Base-by-base conservation (phyloP, 1,140 invertebrate genomes). In the Nasonia longicornis region DNA sequence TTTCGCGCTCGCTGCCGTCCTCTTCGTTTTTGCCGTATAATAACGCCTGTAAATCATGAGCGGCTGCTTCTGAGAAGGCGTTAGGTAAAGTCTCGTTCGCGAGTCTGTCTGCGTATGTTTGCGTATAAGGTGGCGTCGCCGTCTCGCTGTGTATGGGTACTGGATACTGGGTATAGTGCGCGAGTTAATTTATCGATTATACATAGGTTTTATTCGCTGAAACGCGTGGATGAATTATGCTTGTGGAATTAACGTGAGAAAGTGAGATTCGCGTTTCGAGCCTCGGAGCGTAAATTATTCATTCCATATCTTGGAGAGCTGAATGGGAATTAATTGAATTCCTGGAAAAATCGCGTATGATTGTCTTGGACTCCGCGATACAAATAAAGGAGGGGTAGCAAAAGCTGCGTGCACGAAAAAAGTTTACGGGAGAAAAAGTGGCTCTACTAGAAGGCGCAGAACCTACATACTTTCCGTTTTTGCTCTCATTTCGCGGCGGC, bases 401-500 rank as follows among this genome's bases (percentile, higher is more conserved):
- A 71, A 73, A 29, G 22, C 8, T 3, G 31, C 31, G 31, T n/a
- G 29, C 0, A 38, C 35, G 35, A 71, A 7, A 74, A 77, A 77
- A 74, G 67, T 16, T 67, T 26, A 16, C 58, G 71, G 7, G 38
- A 67, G 38, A 80, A 80, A 80, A 69, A 75, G 63, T 66, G 42
- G 10, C 42, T 75, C 26, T 67, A 29, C 63, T 42, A 74, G 26
- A 74, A 74, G 74, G 79, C 72, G 45, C 42, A 52, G 64, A 80
- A 8, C 64, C 71, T 75, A 75, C 72, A 58, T 80, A 69, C 79
- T 75, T 67, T 66, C 20, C 29, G 79, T 80, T 80, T 80, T 80
- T 80, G 63, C 52, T 66, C 79, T 75, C 63, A 75, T 80, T 80
- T 80, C 79, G 67, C 74, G 29, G 63, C 14, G 42, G 35, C 72